Percentiles rank a stretch among this genome's conserved stretches.
phyloP scores from a whole-genome alignment of 2,797 vertebrate genomes.

The Ataeniobius toweri region DNA sequence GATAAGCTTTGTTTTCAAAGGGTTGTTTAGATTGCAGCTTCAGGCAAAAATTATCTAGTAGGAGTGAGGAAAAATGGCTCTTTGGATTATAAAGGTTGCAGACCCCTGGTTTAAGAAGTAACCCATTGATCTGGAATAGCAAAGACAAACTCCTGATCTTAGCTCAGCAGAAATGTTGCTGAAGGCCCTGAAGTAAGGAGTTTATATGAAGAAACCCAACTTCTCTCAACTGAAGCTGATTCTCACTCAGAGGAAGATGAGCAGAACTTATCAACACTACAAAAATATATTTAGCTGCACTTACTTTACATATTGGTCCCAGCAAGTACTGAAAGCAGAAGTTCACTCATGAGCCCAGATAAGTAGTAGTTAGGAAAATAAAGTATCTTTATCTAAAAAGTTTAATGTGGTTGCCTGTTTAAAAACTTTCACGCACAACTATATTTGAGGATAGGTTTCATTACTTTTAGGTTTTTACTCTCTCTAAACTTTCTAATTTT shows the following conservation, averaged over 20 bases:
- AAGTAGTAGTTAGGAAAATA: background rate
- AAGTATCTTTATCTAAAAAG: background rate
- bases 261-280: background rate
- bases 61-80: no score
- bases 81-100: no score
- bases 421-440: background rate
- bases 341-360: background rate
- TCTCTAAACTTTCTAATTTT: background rate
- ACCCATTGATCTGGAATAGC: background rate
- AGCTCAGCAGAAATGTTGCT: background rate
- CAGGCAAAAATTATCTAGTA: no score
- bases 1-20: no score
- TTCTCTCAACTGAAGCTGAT: background rate
- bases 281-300: background rate
- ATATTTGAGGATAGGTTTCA: background rate
- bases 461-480: background rate
- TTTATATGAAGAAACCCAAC: conserved; percentile 1
- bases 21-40: no score
- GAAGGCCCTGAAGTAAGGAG: background rate
- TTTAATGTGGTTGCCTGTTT: background rate
- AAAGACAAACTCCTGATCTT: background rate
- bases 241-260: background rate
- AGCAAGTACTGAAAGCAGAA: conserved; percentile 8
- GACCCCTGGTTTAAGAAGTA: background rate
- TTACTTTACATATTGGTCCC: background rate